These are phyloP conservation scores for Drosophila equinoxialis DNA, from an alignment of 1,140 invertebrate species.

Conservation along the genomic window DNA sequence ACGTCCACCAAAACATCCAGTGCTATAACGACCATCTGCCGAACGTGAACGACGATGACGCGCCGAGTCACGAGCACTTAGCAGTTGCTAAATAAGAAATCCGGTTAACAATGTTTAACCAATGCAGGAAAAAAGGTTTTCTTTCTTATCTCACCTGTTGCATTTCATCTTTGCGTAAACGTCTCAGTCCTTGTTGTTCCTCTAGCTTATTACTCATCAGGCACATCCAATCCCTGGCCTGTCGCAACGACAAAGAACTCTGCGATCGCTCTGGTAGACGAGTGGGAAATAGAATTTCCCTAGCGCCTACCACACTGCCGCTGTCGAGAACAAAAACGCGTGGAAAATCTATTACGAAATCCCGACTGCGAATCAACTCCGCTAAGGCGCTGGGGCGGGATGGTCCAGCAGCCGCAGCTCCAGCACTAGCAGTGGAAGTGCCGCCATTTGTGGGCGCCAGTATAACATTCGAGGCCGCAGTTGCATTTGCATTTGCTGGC, in stretches of 20 bases:
- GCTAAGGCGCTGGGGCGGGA: slow-evolving; percentile 40
- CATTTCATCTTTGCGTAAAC: slow-evolving; percentile 72
- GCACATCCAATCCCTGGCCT: slow-evolving; percentile 76
- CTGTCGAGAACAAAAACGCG: slow-evolving; percentile 72
- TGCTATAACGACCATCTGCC: slow-evolving; percentile 74
- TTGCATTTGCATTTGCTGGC: background rate
- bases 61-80: slow-evolving; percentile 62
- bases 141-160: slow-evolving; percentile 53
- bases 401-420: background rate
- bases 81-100: slow-evolving; percentile 53
- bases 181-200: slow-evolving; percentile 71
- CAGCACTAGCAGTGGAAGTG: background rate
- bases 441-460: background rate
- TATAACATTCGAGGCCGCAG: background rate
- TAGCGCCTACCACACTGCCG: slow-evolving; percentile 61
- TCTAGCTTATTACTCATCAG: slow-evolving; percentile 76
- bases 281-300: slow-evolving; percentile 62
- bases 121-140: background rate
- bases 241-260: slow-evolving; percentile 70
- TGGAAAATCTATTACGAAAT: slow-evolving; percentile 80
- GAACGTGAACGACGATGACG: slow-evolving; percentile 73
- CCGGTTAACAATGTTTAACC: no score
- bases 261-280: slow-evolving; percentile 74
- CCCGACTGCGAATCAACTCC: slow-evolving; percentile 72
- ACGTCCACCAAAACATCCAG: slow-evolving; percentile 64